Evolutionary conservation across 2,888 invertebrate species (phyloP), one percentile per base, ranked within the genome.

Genomic region (Fragum sueziense): DNA sequence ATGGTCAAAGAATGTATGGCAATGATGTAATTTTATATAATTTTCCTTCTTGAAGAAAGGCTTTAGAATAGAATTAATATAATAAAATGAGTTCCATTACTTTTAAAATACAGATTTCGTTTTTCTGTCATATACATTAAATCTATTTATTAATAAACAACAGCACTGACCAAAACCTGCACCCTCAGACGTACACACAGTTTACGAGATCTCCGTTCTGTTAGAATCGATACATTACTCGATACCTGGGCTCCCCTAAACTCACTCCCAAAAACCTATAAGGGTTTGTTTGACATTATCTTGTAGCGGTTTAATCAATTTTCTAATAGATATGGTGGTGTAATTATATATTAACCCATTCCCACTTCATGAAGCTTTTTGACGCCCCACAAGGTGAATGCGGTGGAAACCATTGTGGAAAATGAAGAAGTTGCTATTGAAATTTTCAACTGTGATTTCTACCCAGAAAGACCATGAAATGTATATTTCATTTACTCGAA

Each of bases 191-290:
- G 82, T 33, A 68, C 78, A 47, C 70, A 52, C 68, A 82, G 82
- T 76, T 76, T 82, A 62, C 71, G 73, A 31, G 82, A 82, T n/a
- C 62, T 82, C 6, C 37, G 73, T 14, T 73, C 67, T 76, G 57
- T 78, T n/a, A 65, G 76, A 57, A 29, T 82, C 22, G 73, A 75
- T 41, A 73, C 34, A 20, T 33, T 78, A 17, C 77, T 67, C 29
- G 81, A 78, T 29, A 65, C 74, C 1, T 81, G 77, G 78, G 65
- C 71, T 37, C 61, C 81, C 17, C 34, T 80, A 52, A 76, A 74
- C 22, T 69, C 74, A 20, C 31, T 77, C 7, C 71, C 72, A 27
- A 75, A 72, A 75, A 76, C 51, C 52, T 52, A 33, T 6, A 67
- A 73, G 51, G 73, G 73, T 73, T 62, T 62, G 65, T 72, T 61